These are phyloP conservation scores for Anolis carolinensis DNA, from an alignment of 2,113 vertebrate species.

Conservation along the genomic window DNA sequence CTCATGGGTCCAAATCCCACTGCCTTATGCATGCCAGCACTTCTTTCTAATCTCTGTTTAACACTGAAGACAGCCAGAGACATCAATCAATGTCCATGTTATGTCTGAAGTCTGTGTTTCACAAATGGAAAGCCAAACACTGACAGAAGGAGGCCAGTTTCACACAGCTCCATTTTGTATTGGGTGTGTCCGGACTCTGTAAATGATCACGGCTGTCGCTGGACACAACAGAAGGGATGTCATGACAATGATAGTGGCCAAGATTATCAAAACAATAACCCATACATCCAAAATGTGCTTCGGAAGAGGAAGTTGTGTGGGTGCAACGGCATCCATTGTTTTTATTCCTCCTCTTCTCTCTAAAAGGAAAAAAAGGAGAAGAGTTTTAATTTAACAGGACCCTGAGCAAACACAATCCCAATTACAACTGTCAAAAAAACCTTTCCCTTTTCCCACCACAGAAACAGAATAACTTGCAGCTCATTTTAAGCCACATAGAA, in stretches of 20 bases:
- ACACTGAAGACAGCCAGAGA: not conserved
- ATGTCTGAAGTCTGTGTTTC: not conserved
- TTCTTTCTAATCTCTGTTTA: not conserved
- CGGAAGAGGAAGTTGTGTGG: conserved; percentile 53
- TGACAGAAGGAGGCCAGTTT: not conserved
- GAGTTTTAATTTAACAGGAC: conserved; percentile 15
- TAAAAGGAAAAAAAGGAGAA: conserved; percentile 31
- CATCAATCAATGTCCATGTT: not conserved
- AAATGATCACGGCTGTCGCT: conserved; percentile 76
- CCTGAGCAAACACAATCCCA: not conserved
- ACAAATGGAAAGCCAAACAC: not conserved
- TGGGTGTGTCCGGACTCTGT: conserved; percentile 79
- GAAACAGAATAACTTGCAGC: not conserved
- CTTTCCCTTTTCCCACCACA: not conserved
- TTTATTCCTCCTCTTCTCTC: conserved; percentile 43
- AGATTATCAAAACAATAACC: conserved; percentile 82
- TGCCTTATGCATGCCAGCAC: accelerated
- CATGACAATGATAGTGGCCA: conserved; percentile 83
- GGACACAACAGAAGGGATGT: conserved; percentile 79
- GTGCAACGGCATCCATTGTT: not conserved
- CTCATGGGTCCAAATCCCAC: not conserved
- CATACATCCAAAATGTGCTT: conserved; percentile 83
- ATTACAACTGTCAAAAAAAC: not conserved
- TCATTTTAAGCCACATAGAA: not conserved
- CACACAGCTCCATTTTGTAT: conserved; percentile 68